Base-by-base conservation (phyloP, 2,113 vertebrate genomes). In the Paraplagusia blochii region DNA sequence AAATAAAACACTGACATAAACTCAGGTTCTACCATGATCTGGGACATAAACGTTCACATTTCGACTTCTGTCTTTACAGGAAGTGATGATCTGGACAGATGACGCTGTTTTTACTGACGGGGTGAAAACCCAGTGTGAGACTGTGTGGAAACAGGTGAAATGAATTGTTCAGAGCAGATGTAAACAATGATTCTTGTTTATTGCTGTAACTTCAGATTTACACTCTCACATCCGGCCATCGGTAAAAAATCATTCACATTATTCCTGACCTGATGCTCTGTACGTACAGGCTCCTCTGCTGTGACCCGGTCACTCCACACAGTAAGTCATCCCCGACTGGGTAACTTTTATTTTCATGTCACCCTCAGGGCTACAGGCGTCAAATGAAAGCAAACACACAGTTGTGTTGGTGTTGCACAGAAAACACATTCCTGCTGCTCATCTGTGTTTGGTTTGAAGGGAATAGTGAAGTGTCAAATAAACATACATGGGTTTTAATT, bases 151-250 rank as follows among this genome's bases (percentile, higher is more conserved):
- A 58, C 36, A 39, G 36, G 10, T 34, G 61, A 44, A 39, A 12
- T 57, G 15, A 51, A 62, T 62, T 77, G 44, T 56, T 58, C 38
- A 1, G 47, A 40, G 36, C 16, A 45, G 77, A 77, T 71, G 12
- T 67, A 85, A 85, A 75, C 54, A 80, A 2, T 1, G 34, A 46
- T 14, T 54, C 57, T 46, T 77, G 54, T 84, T 83, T 72, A 46
- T n/a, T 54, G 64, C 51, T 61, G 72, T 83, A 84, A 81, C 74
- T 39, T 53, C 54, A 79, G 72, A 79, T 70, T 62, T 59, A 53
- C 66, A 72, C 59, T 74, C 63, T 68, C 53, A 38, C 29, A 22
- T 44, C 75, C 80, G 66, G 48, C 48, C 53, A 79, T 84, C 65
- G 68, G 18, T 67, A 69, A 66, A 47, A 76, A 47, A 29, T 6